Evolutionary conservation across 2,113 vertebrate species (phyloP), one percentile per base, ranked within the genome.

Genomic region (Triplophysa rosa): DNA sequence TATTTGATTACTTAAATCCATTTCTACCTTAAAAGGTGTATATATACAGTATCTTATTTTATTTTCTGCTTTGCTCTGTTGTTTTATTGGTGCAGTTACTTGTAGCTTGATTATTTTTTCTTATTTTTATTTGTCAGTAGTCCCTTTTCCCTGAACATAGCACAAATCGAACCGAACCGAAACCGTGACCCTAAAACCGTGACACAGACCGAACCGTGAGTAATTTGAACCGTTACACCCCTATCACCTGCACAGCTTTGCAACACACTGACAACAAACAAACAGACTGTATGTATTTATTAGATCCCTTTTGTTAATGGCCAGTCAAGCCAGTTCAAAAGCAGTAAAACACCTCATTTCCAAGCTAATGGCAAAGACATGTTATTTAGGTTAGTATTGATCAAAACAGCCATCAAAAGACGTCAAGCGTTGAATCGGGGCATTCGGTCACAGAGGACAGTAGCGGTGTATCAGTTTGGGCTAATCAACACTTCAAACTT

Each of bases 401-500:
- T 63, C 71, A 74, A 74, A 74, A 74, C 72, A 63, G 10, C 21
- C 21, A 63, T 74, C 72, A 63, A 63, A 47, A 74, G 54, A 73
- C 33, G 3, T 23, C 54, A 73, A 42, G 56, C n/a, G 13, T 23
- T 63, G 59, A 47, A 62, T 74, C 33, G 26, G 68, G 19, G 14
- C 2, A 1, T n/a, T 73, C 24, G 70, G 56, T 45, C 56, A 45
- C 3, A 61, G 16, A 61, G 70, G 70, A 47, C 37, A 62, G 58
- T 5, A 6, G 37, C 14, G 16, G 10, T 12, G 40, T 9, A 74
- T 74, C 72, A 19, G 72, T 63, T 63, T 74, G 49, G 14, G 79
- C 58, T 81, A 84, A 84, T 84, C 83, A 81, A 79, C 75, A 81
- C 79, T 74, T 82, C 61, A 71, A 79, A 79, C 80, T 81, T 79